Conservation (phyloP, 2,113 vertebrate genomes). For the Podocnemis expansa region DNA sequence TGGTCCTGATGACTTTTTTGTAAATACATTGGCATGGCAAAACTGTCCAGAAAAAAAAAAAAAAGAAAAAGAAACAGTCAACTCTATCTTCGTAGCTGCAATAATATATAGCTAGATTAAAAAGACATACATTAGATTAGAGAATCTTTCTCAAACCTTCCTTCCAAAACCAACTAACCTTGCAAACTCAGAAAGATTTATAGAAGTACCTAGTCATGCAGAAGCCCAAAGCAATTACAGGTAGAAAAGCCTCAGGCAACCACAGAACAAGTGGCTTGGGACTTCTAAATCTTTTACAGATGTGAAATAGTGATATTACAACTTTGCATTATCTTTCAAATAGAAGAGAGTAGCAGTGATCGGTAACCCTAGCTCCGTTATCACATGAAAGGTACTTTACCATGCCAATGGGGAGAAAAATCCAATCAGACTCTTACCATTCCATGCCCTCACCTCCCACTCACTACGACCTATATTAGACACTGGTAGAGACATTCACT, state of each 20-base stretch:
- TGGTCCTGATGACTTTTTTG: not conserved
- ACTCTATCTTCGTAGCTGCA: not conserved
- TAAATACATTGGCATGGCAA: not conserved
- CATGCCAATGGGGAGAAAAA: not conserved
- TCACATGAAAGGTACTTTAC: not conserved
- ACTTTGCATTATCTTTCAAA: constrained; percentile 44
- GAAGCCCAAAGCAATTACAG: constrained; percentile 77
- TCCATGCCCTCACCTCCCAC: not conserved
- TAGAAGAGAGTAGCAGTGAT: not conserved
- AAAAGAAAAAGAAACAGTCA: not conserved
- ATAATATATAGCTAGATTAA: not conserved
- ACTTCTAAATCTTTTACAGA: constrained; percentile 63
- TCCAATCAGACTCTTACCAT: not conserved
- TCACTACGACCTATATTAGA: not conserved
- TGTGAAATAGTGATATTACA: constrained; percentile 55
- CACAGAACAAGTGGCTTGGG: constrained; percentile 59
- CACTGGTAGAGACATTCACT: not conserved
- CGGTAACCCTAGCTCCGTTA: constrained; percentile 13
- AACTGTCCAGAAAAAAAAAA: not conserved
- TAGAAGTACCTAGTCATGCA: not conserved
- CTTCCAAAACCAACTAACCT: constrained; percentile 53
- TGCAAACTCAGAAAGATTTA: constrained; percentile 55
- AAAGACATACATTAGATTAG: constrained; percentile 20
- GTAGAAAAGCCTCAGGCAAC: constrained; percentile 60
- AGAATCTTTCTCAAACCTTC: constrained; percentile 32